Evolutionary conservation across 2,113 vertebrate genomes (phyloP).

Genomic region (Microcebus murinus): DNA sequence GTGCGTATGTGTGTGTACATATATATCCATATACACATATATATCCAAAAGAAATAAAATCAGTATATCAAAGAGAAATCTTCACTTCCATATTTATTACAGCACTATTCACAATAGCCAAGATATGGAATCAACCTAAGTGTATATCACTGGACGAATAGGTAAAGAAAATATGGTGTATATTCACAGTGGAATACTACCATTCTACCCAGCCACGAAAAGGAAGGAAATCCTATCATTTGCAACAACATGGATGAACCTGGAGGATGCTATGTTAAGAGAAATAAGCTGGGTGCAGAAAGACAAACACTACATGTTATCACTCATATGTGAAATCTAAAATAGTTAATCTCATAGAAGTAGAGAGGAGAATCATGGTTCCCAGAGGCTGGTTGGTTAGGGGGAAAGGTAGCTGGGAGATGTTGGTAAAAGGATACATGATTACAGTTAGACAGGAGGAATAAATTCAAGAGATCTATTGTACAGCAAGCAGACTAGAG

Average conservation of each 20-base stretch:
- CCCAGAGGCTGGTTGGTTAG: not conserved
- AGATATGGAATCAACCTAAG: not conserved
- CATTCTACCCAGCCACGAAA: not conserved
- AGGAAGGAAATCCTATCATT: not conserved
- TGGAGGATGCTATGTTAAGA: not conserved
- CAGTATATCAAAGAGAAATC: not conserved
- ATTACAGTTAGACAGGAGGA: not conserved
- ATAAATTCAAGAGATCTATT: not conserved
- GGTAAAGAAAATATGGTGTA: not conserved
- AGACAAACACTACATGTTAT: not conserved
- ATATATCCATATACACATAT: too few species aligned
- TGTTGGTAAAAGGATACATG: not conserved
- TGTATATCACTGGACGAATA: not conserved
- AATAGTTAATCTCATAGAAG: not conserved
- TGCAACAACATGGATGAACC: not conserved
- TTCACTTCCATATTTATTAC: not conserved
- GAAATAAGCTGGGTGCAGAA: not conserved
- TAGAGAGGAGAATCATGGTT: not conserved
- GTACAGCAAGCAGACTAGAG: not conserved
- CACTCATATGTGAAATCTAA: not conserved
- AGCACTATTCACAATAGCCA: not conserved
- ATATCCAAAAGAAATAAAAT: not conserved
- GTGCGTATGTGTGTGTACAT: too few species aligned
- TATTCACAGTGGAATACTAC: not conserved
- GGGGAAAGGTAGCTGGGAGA: not conserved